Base-by-base conservation (phyloP, 2,888 invertebrate genomes). In the Hirudinaria manillensis region DNA sequence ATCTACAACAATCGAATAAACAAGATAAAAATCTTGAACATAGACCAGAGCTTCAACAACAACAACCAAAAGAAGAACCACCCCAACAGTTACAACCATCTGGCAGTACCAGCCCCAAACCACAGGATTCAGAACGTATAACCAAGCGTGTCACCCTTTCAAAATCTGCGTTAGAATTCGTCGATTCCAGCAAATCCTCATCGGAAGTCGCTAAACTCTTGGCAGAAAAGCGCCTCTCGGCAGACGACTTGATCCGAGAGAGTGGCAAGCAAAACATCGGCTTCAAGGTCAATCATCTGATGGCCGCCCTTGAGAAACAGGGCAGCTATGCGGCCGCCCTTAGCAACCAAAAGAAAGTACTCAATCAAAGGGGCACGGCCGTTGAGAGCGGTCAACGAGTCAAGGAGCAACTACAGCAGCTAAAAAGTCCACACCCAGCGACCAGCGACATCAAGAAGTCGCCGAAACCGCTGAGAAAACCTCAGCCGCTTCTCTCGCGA, bases 391-490 rank as follows among this genome's bases (percentile, higher is more conserved):
- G 68, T 1, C n/a, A 32, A 29, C 68, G 32, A 7, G 68, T 68
- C 32, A 68, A 68, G 32, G 68, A 68, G 32, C 68, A 68, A 36
- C 68, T 68, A n/a, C 32, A 36, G 34, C 68, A 68, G 21, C 36
- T 68, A 10, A 32, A 68, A 68, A 34, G n/a, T 32, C 68, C 68
- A 13, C 7, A 24, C 32, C 68, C 68, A 36, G 10, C 29, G 2
- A 29, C 34, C 36, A n/a, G 32, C 36, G 24, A 24, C 61, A 10
- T 24, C n/a, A 61, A 61, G 10, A 61, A 29, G 29, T 68, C 68
- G 2, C 68, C 68, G 6, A 32, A 32, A 13, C 68, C 68, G 6
- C 3, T 68, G n/a, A 68, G 68, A 24, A 68, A 68, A 13, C 68
- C 68, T n/a, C n/a, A 34, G 32, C 68, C 68, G 7, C 68, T 68